A percentile compares a stretch with the other conserved stretches of the same genome.
Evolutionary conservation across 2,888 invertebrate species (phyloP).

Genomic region (Marronus borbonicus): DNA sequence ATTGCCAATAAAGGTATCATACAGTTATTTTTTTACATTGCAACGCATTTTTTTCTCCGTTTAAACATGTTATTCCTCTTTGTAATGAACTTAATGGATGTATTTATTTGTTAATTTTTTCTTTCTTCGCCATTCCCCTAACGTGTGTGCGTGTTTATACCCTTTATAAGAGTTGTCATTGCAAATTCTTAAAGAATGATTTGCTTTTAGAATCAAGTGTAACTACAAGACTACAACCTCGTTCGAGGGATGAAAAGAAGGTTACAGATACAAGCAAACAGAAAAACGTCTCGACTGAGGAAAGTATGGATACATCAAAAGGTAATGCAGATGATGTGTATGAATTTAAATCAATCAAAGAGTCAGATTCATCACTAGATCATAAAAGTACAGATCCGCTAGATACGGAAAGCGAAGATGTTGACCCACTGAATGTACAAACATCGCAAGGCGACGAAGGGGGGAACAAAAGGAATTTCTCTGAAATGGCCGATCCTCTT

Average conservation of each 20-base stretch:
- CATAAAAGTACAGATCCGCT: conserved; percentile 62
- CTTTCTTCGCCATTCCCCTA: conserved; percentile 2
- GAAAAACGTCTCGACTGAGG: conserved; percentile 58
- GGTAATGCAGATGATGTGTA: conserved; percentile 72
- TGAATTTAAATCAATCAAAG: conserved; percentile 75
- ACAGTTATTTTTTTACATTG: too few relatives aligned
- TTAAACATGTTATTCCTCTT: background rate
- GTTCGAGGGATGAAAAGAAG: conserved; percentile 76
- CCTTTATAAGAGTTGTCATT: too few relatives aligned
- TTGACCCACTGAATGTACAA: conserved; percentile 58
- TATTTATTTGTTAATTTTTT: background rate
- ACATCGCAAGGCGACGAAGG: conserved; percentile 56
- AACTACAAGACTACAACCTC: conserved; percentile 67
- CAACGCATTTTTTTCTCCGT: background rate
- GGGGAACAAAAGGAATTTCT: conserved; percentile 69
- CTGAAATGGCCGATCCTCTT: conserved; percentile 72
- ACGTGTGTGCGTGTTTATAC: conserved; percentile 21
- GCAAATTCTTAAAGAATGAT: conserved; percentile 13
- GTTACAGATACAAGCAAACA: conserved; percentile 62
- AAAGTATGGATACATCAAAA: conserved; percentile 63
- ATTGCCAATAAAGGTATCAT: too few relatives aligned
- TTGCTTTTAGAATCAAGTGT: conserved; percentile 69
- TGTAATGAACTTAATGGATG: background rate
- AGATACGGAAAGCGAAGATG: conserved; percentile 65
- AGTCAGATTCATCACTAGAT: conserved; percentile 71